Conservation (phyloP, 1,140 invertebrate species). For the Eufriesea mexicana region DNA sequence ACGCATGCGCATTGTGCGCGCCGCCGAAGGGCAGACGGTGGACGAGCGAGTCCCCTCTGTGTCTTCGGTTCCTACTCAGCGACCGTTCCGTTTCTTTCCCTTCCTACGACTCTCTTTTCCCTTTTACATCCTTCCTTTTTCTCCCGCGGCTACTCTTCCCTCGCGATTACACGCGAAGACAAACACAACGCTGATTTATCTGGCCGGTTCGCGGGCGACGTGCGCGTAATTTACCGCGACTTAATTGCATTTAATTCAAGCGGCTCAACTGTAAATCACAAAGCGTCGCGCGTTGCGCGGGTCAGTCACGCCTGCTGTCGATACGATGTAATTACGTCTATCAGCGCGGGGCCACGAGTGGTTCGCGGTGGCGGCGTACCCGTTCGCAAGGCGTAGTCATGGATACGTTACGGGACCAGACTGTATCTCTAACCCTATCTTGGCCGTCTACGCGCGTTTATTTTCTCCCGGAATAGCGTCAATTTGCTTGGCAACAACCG, state of each 20-base stretch:
- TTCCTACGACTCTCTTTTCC: neutral
- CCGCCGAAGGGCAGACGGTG: conserved; percentile 34
- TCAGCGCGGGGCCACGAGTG: conserved; percentile 50
- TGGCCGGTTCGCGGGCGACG: conserved; percentile 52
- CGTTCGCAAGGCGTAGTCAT: neutral
- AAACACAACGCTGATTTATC: conserved; percentile 72
- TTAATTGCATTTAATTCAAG: conserved; percentile 76
- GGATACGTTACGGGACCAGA: conserved; percentile 28
- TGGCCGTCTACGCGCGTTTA: neutral
- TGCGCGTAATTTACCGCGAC: conserved; percentile 72
- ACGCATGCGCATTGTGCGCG: conserved; percentile 41
- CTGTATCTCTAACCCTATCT: neutral
- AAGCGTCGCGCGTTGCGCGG: conserved; percentile 68
- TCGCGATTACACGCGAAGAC: conserved; percentile 67
- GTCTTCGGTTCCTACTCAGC: neutral
- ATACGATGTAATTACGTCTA: conserved; percentile 71
- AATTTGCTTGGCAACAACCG: conserved; percentile 11
- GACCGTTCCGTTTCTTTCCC: neutral
- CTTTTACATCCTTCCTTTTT: neutral
- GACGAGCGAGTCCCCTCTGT: conserved; percentile 23
- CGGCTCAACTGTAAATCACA: conserved; percentile 74
- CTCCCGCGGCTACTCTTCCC: conserved; percentile 9
- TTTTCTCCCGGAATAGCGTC: neutral
- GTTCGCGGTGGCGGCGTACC: neutral
- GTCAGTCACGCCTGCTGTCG: conserved; percentile 72